Conservation (phyloP, 2,888 invertebrate genomes). For the Lithophane leautieri region DNA sequence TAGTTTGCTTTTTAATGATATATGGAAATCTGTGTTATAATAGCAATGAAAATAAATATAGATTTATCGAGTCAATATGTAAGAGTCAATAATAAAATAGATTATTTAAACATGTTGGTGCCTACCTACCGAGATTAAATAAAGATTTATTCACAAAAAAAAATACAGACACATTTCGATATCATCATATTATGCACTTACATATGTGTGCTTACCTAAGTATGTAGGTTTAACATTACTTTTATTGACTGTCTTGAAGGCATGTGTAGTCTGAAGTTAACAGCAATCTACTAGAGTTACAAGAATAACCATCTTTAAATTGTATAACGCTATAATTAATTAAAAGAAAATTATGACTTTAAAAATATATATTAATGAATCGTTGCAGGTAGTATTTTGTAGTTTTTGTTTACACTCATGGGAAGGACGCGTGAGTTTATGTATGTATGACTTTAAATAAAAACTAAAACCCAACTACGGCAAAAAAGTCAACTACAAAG, state of each 20-base stretch:
- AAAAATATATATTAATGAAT: too few species aligned
- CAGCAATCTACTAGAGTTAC: background rate
- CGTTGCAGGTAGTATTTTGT: too few species aligned
- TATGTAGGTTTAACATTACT: background rate
- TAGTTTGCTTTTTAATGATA: constrained; percentile 1
- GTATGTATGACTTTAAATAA: too few species aligned
- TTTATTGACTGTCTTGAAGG: background rate
- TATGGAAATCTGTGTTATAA: constrained; percentile 20
- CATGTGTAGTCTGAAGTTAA: background rate
- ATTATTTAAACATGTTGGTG: constrained; percentile 3
- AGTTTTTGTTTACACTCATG: too few species aligned
- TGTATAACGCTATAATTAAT: background rate
- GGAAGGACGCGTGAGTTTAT: too few species aligned
- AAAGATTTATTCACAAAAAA: too few species aligned
- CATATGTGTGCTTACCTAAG: background rate
- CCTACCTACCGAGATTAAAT: background rate
- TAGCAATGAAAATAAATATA: constrained; percentile 13
- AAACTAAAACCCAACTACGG: too few species aligned
- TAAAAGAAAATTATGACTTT: background rate
- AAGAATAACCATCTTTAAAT: background rate
- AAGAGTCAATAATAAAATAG: constrained; percentile 7
- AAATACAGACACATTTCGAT: background rate
- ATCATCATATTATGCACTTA: background rate
- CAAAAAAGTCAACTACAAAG: too few species aligned
- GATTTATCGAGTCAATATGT: constrained; percentile 8